Percentiles rank a stretch among this genome's conserved stretches.
Evolutionary conservation across 2,113 vertebrate genomes (phyloP).

Genomic region (Sinocyclocheilus anophthalmus): DNA sequence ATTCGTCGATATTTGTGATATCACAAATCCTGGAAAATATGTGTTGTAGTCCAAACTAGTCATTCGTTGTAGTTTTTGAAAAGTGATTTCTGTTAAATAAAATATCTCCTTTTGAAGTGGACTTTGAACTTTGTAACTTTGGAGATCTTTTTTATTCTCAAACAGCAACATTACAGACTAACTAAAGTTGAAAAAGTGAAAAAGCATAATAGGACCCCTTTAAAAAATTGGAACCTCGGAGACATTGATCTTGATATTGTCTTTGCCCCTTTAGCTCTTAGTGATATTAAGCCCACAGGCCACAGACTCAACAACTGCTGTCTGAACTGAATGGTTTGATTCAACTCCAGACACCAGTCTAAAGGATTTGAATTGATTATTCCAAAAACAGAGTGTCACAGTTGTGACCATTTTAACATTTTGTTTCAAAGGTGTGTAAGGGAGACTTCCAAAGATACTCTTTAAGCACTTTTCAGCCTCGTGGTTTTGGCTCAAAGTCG

Average conservation of each 20-base stretch:
- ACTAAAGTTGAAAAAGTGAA: too few relatives aligned
- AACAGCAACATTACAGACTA: too few relatives aligned
- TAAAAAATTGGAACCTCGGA: conserved; percentile 19
- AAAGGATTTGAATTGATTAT: conserved; percentile 23
- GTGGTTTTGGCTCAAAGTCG: conserved; percentile 68
- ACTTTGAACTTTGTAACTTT: too few relatives aligned
- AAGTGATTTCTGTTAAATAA: too few relatives aligned
- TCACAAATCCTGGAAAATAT: too few relatives aligned
- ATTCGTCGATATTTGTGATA: too few relatives aligned
- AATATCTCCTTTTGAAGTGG: too few relatives aligned
- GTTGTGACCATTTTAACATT: conserved; percentile 35
- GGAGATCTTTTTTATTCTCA: too few relatives aligned
- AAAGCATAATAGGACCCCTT: too few relatives aligned
- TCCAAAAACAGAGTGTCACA: conserved; percentile 29
- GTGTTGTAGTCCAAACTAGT: too few relatives aligned
- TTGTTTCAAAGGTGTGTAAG: conserved; percentile 67
- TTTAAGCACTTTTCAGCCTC: conserved; percentile 79
- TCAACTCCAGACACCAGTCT: conserved; percentile 31
- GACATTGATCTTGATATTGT: conserved; percentile 41
- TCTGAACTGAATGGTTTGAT: conserved; percentile 4
- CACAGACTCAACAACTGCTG: too few relatives aligned
- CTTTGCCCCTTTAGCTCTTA: conserved; percentile 38
- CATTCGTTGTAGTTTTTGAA: too few relatives aligned
- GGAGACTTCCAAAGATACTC: conserved; percentile 80
- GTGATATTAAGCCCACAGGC: conserved; percentile 15